These are phyloP conservation scores for Mirounga angustirostris DNA, from an alignment of 2,113 vertebrate species.

Conservation along the genomic window DNA sequence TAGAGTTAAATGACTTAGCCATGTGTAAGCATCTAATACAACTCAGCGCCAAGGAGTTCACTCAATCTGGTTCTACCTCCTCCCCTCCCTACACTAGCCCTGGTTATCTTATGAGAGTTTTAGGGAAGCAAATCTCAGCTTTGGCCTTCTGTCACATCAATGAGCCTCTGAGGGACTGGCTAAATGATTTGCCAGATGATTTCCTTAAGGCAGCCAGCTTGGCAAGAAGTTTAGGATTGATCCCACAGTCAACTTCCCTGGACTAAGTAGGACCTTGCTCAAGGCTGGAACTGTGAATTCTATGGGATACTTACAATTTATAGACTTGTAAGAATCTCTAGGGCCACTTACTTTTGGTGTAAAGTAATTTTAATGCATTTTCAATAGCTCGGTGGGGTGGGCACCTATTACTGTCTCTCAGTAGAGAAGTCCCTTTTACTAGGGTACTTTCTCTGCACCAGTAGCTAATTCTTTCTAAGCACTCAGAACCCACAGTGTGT, in stretches of 20 bases:
- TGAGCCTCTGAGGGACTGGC: not conserved
- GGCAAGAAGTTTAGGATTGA: not conserved
- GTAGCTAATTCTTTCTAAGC: not conserved
- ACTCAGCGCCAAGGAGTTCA: not conserved
- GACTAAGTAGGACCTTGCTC: not conserved
- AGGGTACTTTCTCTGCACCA: not conserved
- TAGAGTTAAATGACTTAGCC: not conserved
- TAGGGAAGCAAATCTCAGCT: not conserved
- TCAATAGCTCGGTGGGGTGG: not conserved
- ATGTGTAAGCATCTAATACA: not conserved
- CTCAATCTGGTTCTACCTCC: not conserved
- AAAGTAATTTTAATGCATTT: constrained; percentile 6
- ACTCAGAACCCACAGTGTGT: not conserved
- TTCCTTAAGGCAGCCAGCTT: not conserved
- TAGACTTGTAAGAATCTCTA: not conserved
- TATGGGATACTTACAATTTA: not conserved
- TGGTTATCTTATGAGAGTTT: not conserved
- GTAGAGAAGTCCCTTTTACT: too few relatives aligned
- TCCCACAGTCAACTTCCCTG: not conserved
- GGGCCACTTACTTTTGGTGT: not conserved
- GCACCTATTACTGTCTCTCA: not conserved
- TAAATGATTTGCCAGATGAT: not conserved
- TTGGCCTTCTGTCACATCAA: not conserved
- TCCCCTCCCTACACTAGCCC: not conserved
- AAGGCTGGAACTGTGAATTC: not conserved